Conservation (phyloP, 2,797 vertebrate genomes). For the Clarias fuscus region DNA sequence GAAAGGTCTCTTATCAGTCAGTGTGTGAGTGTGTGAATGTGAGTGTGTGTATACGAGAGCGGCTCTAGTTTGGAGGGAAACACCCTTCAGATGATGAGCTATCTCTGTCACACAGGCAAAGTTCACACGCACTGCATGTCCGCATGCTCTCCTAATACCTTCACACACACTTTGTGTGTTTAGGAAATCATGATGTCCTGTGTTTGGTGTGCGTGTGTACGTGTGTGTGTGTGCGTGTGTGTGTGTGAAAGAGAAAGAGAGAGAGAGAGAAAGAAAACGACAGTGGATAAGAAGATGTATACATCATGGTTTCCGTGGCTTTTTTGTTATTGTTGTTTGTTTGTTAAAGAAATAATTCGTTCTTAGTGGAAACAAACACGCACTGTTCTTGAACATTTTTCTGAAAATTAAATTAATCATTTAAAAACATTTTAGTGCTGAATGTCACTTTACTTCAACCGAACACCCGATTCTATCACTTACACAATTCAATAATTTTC, state of each 20-base stretch:
- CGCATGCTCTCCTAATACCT: conserved; percentile 49
- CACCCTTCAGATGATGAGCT: conserved; percentile 70
- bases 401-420: not conserved
- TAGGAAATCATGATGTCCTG: conserved; percentile 26
- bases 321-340: too few relatives aligned
- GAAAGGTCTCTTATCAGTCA: conserved; percentile 72
- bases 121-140: conserved; percentile 56
- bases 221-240: not conserved
- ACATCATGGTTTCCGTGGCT: too few relatives aligned
- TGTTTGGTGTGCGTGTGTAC: not conserved
- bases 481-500: not conserved
- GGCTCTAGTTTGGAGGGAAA: conserved; percentile 72
- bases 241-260: not conserved
- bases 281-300: not conserved
- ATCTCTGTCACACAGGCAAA: conserved; percentile 73
- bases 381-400: not conserved
- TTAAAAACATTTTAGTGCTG: not conserved
- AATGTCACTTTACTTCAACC: not conserved
- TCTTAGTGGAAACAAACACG: not conserved
- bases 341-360: not conserved
- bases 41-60: not conserved
- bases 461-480: not conserved
- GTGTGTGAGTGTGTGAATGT: conserved; percentile 51
- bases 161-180: conserved; percentile 57
- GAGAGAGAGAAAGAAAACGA: not conserved